These are phyloP conservation scores for Teinopalpus imperialis DNA, from an alignment of 2,888 invertebrate species.

Conservation along the genomic window DNA sequence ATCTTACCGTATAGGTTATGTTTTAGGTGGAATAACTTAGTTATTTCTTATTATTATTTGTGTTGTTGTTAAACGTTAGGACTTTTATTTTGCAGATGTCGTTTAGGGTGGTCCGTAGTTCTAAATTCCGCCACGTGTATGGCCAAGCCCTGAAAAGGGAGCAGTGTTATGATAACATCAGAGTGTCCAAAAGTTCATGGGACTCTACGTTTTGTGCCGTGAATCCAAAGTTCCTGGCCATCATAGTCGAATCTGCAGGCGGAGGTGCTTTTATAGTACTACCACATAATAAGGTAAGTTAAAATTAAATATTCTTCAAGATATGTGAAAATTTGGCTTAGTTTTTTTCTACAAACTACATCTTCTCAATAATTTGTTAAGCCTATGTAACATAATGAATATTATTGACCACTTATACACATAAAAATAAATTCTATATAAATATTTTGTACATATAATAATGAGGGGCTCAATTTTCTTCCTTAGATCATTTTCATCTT, in stretches of 20 bases:
- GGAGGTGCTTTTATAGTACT: constrained; percentile 98
- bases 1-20: constrained; percentile 72
- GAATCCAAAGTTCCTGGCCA: constrained; percentile 98
- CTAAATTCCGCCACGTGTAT: constrained; percentile 98
- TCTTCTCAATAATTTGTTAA: too few relatives aligned
- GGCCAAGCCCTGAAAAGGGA: constrained; percentile 96
- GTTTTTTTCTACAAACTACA: too few relatives aligned
- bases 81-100: constrained; percentile 88
- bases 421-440: too few relatives aligned
- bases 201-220: constrained; percentile 99
- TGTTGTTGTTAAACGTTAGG: constrained; percentile 59
- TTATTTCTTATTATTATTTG: constrained; percentile 54
- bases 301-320: too few relatives aligned
- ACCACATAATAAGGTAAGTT: constrained; percentile 93
- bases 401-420: too few relatives aligned
- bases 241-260: constrained; percentile 98
- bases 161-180: constrained; percentile 98
- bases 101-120: constrained; percentile 97
- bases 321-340: too few relatives aligned
- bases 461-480: too few relatives aligned
- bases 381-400: too few relatives aligned
- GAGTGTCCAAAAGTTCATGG: constrained; percentile 98
- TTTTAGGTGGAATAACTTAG: constrained; percentile 61
- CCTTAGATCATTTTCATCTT: too few relatives aligned
- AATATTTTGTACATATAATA: too few relatives aligned